Percentiles rank a stretch among this genome's conserved stretches.
Evolutionary conservation across 2,888 invertebrate genomes (phyloP).

Genomic region (Drosophila birchii): DNA sequence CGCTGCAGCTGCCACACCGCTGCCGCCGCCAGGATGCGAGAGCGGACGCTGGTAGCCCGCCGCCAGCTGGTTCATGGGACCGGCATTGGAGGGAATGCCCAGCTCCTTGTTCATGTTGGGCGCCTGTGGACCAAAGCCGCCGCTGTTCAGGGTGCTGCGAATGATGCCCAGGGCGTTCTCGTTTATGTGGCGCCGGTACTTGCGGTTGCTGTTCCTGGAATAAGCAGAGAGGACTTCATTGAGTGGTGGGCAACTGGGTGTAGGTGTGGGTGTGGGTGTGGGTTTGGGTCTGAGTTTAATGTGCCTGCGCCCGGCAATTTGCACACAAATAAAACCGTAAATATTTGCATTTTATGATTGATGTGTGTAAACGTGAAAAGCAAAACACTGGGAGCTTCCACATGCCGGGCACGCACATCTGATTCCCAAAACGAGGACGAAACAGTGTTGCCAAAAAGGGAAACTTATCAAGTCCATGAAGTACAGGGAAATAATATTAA

Average conservation of each 20-base stretch:
- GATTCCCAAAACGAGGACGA: slow-evolving; percentile 25
- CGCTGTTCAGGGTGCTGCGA: slow-evolving; percentile 81
- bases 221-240: not conserved
- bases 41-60: slow-evolving; percentile 80
- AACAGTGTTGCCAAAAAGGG: slow-evolving; percentile 1
- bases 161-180: slow-evolving; percentile 82
- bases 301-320: slow-evolving; percentile 56
- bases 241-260: slow-evolving; percentile 2
- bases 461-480: not conserved
- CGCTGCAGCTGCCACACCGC: slow-evolving; percentile 82
- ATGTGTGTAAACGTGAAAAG: slow-evolving; percentile 61
- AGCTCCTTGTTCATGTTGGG: slow-evolving; percentile 80
- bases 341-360: slow-evolving; percentile 82
- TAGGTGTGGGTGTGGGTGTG: not conserved
- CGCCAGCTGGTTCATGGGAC: slow-evolving; percentile 82
- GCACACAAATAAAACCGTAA: slow-evolving; percentile 72
- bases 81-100: slow-evolving; percentile 81
- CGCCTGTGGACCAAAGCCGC: slow-evolving; percentile 81
- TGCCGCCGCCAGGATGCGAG: slow-evolving; percentile 81
- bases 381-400: slow-evolving; percentile 44
- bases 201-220: slow-evolving; percentile 82
- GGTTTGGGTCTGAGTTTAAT: slow-evolving; percentile 44
- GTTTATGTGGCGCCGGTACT: slow-evolving; percentile 83
- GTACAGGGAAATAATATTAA: not conserved
- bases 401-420: slow-evolving; percentile 60